Evolutionary conservation across 2,888 invertebrate genomes (phyloP).

Genomic region (Drosophila subsilvestris): DNA sequence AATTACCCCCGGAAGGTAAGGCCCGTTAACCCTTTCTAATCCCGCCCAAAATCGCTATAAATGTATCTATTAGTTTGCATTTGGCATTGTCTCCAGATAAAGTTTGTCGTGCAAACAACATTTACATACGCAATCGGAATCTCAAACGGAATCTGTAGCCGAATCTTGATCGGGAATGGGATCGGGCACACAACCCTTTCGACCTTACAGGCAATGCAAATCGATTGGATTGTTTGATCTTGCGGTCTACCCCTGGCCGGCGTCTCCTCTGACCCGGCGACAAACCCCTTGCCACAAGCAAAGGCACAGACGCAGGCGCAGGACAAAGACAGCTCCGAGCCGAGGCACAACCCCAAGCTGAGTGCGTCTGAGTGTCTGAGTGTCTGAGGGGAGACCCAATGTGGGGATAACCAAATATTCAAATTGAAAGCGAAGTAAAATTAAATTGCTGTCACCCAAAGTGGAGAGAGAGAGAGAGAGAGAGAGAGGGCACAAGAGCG

Average conservation of each 20-base stretch:
- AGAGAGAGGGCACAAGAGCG: neutral
- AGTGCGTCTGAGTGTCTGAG: neutral
- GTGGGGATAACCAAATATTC: neutral
- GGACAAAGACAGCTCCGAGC: neutral
- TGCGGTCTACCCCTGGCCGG: constrained; percentile 42
- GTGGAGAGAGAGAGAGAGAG: neutral
- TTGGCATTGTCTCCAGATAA: constrained; percentile 59
- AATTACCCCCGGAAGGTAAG: constrained; percentile 50
- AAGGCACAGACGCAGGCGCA: neutral
- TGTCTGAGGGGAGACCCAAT: neutral
- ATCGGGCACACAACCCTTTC: constrained; percentile 39
- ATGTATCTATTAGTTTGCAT: constrained; percentile 75
- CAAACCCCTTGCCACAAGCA: no score
- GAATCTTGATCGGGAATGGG: constrained; percentile 1
- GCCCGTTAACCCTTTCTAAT: constrained; percentile 33
- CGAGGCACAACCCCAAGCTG: neutral
- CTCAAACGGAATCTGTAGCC: neutral
- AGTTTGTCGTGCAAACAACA: constrained; percentile 73
- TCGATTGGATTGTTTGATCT: constrained; percentile 52
- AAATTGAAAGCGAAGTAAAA: neutral
- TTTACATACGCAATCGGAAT: constrained; percentile 56
- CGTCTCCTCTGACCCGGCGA: constrained; percentile 11
- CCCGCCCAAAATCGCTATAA: constrained; percentile 44
- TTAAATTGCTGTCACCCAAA: constrained; percentile 5
- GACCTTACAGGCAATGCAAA: constrained; percentile 45